Conservation (phyloP, 2,797 vertebrate genomes). For the Acomys russatus region DNA sequence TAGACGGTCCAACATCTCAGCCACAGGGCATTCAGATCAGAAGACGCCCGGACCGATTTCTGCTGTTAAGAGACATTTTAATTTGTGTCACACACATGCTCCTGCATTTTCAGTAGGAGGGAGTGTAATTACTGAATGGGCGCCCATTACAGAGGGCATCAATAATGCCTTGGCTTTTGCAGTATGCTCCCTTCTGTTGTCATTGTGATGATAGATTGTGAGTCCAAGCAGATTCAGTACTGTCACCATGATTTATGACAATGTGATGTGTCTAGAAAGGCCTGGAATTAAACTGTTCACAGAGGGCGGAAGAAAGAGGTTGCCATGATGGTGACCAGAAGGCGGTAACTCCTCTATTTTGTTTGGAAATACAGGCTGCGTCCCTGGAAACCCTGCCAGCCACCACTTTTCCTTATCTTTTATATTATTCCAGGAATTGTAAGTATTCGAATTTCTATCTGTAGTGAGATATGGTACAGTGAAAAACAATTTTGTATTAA, state of each 20-base stretch:
- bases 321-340: not conserved
- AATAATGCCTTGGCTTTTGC: constrained; percentile 35
- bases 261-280: not conserved
- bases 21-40: not conserved
- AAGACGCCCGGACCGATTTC: constrained; percentile 15
- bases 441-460: constrained; percentile 32
- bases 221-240: not conserved
- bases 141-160: constrained; percentile 5
- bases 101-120: not conserved
- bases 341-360: not conserved
- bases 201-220: not conserved
- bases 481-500: constrained; percentile 9
- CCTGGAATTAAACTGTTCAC: constrained; percentile 10
- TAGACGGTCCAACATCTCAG: not conserved
- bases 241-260: not conserved
- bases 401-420: not conserved
- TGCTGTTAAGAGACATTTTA: not conserved
- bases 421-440: not conserved
- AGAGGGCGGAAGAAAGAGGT: not conserved
- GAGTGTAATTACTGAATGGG: not conserved
- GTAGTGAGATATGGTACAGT: not conserved
- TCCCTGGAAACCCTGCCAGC: not conserved
- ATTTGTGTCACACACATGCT: not conserved
- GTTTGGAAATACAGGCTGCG: not conserved
- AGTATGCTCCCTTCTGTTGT: constrained; percentile 6